Evolutionary conservation across 1,140 invertebrate species (phyloP), one percentile per base, ranked within the genome.

Genomic region (Drosophila bifasciata): DNA sequence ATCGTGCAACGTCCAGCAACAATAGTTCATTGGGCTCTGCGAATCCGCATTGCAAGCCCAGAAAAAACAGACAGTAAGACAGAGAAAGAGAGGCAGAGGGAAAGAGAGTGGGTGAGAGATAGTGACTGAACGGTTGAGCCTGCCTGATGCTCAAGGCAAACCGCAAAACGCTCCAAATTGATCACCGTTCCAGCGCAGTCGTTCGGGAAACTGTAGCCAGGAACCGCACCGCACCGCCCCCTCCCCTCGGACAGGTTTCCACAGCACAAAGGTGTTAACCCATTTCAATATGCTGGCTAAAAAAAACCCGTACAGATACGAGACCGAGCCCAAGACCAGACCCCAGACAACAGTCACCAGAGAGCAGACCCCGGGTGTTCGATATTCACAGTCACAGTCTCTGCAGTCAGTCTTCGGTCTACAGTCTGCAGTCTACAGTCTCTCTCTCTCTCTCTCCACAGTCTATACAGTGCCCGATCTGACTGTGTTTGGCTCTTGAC

Each of bases 21-120:
- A 88, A 86, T 86, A 86, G 83, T 86, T 86, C 81, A 86, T 86
- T 86, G 83, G 83, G 83, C 78, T 88, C 70, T 88, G 79, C 79
- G 79, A 83, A 83, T 88, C 83, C 83, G 83, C 83, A 88, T 81
- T 86, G 83, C 83, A 74, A 72, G 75, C 78, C 63, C 75, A 49
- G 46, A 61, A 41, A n/a, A n/a, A n/a, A n/a, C n/a, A n/a, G n/a
- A n/a, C n/a, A n/a, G n/a, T n/a, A n/a, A 52, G 43, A 25, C 15
- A 43, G 45, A 23, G 11, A 50, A 17, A 52, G 58, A 13, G 44
- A 39, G 5, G 28, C 9, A 41, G 19, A 23, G 40, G 0, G 45
- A n/a, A n/a, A 13, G 56, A 71, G 39, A 58, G 66, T 32, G 43
- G 45, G 36, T 1, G 23, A 25, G 19, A 16, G n/a, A 19, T 43